Conservation (phyloP, 2,888 invertebrate genomes). For the Platycheirus rosarum region DNA sequence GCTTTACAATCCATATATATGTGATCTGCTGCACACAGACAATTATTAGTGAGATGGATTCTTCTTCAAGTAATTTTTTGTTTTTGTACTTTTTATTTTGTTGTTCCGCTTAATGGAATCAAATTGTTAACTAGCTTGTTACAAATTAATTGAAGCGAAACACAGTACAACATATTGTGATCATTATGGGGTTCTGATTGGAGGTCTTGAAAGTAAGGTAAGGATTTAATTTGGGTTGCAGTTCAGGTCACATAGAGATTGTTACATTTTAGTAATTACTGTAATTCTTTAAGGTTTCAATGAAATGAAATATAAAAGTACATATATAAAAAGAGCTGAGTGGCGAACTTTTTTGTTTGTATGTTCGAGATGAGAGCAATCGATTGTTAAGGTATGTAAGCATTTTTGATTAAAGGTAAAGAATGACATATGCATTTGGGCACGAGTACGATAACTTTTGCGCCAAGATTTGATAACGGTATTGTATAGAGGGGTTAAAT, state of each 20-base stretch:
- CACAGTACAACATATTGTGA: slow-evolving; percentile 40
- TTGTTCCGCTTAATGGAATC: slow-evolving; percentile 56
- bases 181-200: slow-evolving; percentile 57
- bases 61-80: background rate
- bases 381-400: no score
- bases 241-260: background rate
- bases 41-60: no score
- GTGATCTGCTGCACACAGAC: background rate
- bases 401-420: no score
- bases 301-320: slow-evolving; percentile 37
- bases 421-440: no score
- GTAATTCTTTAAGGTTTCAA: background rate
- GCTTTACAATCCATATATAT: background rate
- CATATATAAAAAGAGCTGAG: slow-evolving; percentile 65
- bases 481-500: no score
- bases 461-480: no score
- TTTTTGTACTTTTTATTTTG: slow-evolving; percentile 5
- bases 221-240: background rate
- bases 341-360: slow-evolving; percentile 43
- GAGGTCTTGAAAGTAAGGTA: background rate
- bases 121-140: slow-evolving; percentile 68
- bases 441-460: no score
- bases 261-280: slow-evolving; percentile 1
- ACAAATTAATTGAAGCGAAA: slow-evolving; percentile 68
- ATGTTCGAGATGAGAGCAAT: no score